phyloP scores from a whole-genome alignment of 2,113 vertebrate genomes.

The Hippocampus zosterae region DNA sequence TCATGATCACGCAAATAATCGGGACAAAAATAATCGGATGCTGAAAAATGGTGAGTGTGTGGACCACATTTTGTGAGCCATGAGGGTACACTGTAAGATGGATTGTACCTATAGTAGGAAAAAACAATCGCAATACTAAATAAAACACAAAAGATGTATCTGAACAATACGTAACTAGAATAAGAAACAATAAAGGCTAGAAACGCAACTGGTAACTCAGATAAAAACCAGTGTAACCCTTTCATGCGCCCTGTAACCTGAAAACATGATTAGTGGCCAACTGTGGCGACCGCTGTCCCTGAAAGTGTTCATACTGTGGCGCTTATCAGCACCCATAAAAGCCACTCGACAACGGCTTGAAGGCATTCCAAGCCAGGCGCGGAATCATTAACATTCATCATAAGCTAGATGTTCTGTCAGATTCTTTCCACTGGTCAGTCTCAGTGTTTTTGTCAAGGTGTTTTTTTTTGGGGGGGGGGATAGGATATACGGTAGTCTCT shows the following conservation, averaged over 20 bases:
- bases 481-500: too few relatives aligned
- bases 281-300: too few relatives aligned
- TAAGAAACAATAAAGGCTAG: not conserved
- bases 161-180: not conserved
- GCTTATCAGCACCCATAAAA: not conserved
- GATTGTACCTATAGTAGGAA: not conserved
- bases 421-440: not conserved
- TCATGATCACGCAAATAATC: not conserved
- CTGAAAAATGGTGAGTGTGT: too few relatives aligned
- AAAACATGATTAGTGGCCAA: too few relatives aligned
- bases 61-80: too few relatives aligned
- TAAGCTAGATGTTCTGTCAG: not conserved
- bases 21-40: too few relatives aligned
- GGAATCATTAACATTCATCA: slow-evolving; percentile 2
- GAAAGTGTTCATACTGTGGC: not conserved
- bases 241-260: too few relatives aligned
- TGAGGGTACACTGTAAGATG: too few relatives aligned
- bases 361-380: not conserved
- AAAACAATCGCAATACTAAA: not conserved
- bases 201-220: not conserved
- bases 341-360: not conserved
- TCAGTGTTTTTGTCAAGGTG: too few relatives aligned
- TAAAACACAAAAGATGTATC: not conserved
- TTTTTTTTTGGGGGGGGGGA: too few relatives aligned
- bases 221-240: not conserved